Conservation (phyloP, 2,113 vertebrate genomes). For the Erinaceus europaeus region DNA sequence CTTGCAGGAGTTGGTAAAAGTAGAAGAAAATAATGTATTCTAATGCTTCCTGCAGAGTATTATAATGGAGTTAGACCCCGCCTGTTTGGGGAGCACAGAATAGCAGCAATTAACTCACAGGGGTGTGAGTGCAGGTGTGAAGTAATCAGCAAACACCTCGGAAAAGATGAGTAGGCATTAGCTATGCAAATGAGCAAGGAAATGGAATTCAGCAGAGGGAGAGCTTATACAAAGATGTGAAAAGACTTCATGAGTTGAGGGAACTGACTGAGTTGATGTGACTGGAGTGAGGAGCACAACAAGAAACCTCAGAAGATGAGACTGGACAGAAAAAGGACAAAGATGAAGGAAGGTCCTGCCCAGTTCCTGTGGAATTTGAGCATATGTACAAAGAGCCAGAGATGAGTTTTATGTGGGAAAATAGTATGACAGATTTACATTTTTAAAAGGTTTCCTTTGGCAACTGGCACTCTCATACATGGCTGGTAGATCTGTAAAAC, state of each 20-base stretch:
- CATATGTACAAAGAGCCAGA: not conserved
- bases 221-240: not conserved
- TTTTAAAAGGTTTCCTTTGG: not conserved
- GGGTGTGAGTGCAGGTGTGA: slow-evolving; percentile 1
- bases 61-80: not conserved
- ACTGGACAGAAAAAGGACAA: not conserved
- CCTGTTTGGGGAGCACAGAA: not conserved
- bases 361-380: not conserved
- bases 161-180: not conserved
- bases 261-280: not conserved
- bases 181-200: slow-evolving; percentile 15
- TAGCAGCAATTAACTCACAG: not conserved
- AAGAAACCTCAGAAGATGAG: not conserved
- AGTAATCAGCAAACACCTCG: slow-evolving; percentile 32
- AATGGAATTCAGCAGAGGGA: not conserved
- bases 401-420: not conserved
- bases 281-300: not conserved
- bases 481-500: slow-evolving; percentile 8
- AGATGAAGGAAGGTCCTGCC: not conserved
- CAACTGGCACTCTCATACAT: not conserved
- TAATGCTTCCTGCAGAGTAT: not conserved
- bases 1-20: not conserved
- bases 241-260: not conserved
- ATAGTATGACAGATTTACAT: not conserved
- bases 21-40: not conserved